These are phyloP conservation scores for Psettodes erumei DNA, from an alignment of 2,113 vertebrate species.

Conservation along the genomic window DNA sequence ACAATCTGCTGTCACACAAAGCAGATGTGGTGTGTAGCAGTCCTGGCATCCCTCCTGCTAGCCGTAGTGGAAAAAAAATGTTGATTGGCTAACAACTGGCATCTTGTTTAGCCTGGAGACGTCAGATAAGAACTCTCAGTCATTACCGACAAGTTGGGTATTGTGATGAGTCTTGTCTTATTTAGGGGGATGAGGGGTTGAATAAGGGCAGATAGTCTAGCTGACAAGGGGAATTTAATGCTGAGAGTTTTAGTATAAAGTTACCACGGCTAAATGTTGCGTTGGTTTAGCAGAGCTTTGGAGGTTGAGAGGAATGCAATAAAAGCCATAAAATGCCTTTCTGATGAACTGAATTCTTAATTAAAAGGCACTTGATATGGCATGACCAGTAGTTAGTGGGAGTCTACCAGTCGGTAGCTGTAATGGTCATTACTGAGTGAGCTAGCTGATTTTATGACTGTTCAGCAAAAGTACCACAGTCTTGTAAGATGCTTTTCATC, in stretches of 20 bases:
- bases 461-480: not conserved
- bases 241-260: slow-evolving; percentile 22
- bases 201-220: slow-evolving; percentile 49
- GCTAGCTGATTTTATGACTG: not conserved
- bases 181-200: slow-evolving; percentile 49
- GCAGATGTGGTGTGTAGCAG: slow-evolving; percentile 60
- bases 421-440: not conserved
- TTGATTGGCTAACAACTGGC: slow-evolving; percentile 77
- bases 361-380: not conserved
- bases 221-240: slow-evolving; percentile 55
- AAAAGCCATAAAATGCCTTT: not conserved
- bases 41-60: slow-evolving; percentile 59
- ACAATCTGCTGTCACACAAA: slow-evolving; percentile 72
- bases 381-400: not conserved
- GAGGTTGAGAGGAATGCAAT: too few species aligned
- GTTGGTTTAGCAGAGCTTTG: not conserved
- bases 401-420: too few species aligned
- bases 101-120: slow-evolving; percentile 70
- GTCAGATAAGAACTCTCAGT: slow-evolving; percentile 70
- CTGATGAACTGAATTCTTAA: not conserved
- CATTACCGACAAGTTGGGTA: slow-evolving; percentile 69
- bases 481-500: not conserved
- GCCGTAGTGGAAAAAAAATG: slow-evolving; percentile 68
- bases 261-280: not conserved
- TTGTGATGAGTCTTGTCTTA: slow-evolving; percentile 64